phyloP scores from a whole-genome alignment of 2,888 invertebrate genomes.

The Lycocerus yunnanus region DNA sequence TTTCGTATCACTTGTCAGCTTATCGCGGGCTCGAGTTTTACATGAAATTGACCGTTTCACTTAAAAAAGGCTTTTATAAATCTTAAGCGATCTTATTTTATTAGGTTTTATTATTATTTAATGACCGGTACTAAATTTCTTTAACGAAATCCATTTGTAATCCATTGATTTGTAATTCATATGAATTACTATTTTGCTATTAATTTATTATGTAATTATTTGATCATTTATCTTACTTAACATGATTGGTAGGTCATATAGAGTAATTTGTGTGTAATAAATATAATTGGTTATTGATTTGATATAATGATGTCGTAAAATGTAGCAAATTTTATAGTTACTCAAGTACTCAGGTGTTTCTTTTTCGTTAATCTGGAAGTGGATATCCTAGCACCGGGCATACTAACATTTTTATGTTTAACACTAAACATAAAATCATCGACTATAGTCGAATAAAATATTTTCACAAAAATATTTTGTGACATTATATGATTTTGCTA shows the following conservation, averaged over 20 bases:
- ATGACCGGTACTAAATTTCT: neutral
- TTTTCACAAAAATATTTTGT: neutral
- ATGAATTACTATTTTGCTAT: neutral
- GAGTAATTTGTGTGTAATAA: neutral
- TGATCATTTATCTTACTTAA: neutral
- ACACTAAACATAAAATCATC: neutral
- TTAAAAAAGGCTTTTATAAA: neutral
- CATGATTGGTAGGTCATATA: neutral
- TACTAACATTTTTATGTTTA: neutral
- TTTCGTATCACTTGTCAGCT: neutral
- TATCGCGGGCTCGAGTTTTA: neutral
- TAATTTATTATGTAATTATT: slow-evolving; percentile 2
- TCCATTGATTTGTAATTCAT: neutral
- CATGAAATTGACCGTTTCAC: neutral
- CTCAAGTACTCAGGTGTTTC: neutral
- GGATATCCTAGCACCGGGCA: neutral
- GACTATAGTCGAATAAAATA: neutral
- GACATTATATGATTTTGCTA: neutral
- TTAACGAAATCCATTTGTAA: neutral
- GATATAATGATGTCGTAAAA: neutral
- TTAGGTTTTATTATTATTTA: neutral
- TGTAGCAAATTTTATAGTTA: neutral
- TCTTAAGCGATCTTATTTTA: neutral
- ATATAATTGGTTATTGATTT: slow-evolving; percentile 2
- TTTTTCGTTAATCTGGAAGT: neutral